Conservation (phyloP, 1,140 invertebrate species). For the Thereuonema tuberculata region DNA sequence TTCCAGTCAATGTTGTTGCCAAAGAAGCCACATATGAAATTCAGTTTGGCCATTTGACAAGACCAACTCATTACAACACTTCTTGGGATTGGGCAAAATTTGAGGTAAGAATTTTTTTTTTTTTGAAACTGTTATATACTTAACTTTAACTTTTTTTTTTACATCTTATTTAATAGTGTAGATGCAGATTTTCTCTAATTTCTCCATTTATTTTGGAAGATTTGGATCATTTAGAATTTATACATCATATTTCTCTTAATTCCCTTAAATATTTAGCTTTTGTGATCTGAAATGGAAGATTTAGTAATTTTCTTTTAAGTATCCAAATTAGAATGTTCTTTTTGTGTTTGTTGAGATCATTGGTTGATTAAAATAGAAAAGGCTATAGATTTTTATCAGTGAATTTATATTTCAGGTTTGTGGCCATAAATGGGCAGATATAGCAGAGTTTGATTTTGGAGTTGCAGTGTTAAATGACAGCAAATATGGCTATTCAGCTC, state of each 20-base stretch:
- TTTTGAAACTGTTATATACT: too few species aligned
- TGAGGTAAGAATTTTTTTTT: slow-evolving; percentile 43
- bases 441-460: slow-evolving; percentile 38
- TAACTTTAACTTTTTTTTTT: too few species aligned
- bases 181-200: too few species aligned
- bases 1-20: slow-evolving; percentile 33
- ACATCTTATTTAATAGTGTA: too few species aligned
- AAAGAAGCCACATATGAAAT: slow-evolving; percentile 36
- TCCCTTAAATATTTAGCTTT: too few species aligned
- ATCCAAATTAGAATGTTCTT: background rate
- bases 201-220: too few species aligned
- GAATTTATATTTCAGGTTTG: too few species aligned
- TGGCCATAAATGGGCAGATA: slow-evolving; percentile 39
- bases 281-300: background rate
- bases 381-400: too few species aligned
- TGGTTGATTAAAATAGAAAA: too few species aligned
- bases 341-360: background rate
- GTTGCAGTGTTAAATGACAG: slow-evolving; percentile 40
- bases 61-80: slow-evolving; percentile 41
- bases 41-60: slow-evolving; percentile 36
- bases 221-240: too few species aligned
- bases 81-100: slow-evolving; percentile 41
- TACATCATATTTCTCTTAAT: too few species aligned
- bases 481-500: slow-evolving; percentile 39
- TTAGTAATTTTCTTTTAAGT: background rate